phyloP scores from a whole-genome alignment of 2,888 invertebrate genomes.

The Meiosimyza platycephala region DNA sequence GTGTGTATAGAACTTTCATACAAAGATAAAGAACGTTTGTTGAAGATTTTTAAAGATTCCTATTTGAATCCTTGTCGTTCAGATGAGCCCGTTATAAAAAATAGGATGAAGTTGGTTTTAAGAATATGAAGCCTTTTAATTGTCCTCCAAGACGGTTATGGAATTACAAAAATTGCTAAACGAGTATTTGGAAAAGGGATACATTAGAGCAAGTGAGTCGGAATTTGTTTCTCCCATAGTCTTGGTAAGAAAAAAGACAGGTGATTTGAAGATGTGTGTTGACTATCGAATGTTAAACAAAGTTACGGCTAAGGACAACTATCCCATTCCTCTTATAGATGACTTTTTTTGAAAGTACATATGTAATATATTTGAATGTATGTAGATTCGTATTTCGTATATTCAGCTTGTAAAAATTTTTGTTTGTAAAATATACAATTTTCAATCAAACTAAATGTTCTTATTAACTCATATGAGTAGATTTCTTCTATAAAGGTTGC shows the following conservation, averaged over 20 bases:
- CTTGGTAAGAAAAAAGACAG: slow-evolving; percentile 32
- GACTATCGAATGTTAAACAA: slow-evolving; percentile 35
- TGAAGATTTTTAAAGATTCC: not conserved
- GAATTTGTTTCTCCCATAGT: slow-evolving; percentile 37
- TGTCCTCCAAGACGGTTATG: slow-evolving; percentile 28
- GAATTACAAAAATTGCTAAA: slow-evolving; percentile 29
- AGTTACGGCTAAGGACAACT: slow-evolving; percentile 34
- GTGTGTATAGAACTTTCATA: too few relatives aligned
- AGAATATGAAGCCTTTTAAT: slow-evolving; percentile 14
- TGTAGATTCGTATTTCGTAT: too few relatives aligned
- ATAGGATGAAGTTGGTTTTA: slow-evolving; percentile 11
- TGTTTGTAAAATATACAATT: too few relatives aligned
- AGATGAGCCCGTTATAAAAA: slow-evolving; percentile 11
- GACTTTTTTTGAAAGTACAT: slow-evolving; percentile 17
- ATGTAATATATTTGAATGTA: too few relatives aligned
- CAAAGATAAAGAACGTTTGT: not conserved
- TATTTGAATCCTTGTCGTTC: slow-evolving; percentile 11
- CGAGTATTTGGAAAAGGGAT: too few relatives aligned
- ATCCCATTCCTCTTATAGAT: slow-evolving; percentile 38
- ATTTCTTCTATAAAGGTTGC: too few relatives aligned
- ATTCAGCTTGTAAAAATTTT: too few relatives aligned
- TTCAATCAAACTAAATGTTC: too few relatives aligned
- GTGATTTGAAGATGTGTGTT: slow-evolving; percentile 26
- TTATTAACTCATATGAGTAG: too few relatives aligned
- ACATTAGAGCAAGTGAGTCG: slow-evolving; percentile 33